These are phyloP conservation scores for Condylura cristata DNA, from an alignment of 2,113 vertebrate species.

Conservation along the genomic window DNA sequence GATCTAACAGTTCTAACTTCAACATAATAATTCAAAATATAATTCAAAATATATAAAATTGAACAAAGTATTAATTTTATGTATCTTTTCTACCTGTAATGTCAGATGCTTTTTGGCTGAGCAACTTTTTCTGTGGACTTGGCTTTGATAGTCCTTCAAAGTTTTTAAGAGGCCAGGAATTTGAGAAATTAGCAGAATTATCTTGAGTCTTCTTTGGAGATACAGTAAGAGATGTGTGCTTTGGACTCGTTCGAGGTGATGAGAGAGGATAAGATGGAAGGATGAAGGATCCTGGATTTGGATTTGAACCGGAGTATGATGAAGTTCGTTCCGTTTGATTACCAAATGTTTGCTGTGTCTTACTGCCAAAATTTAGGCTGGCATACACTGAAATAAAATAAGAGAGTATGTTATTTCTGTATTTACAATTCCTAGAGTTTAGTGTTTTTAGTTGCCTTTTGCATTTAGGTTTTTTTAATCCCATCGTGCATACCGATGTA, in stretches of 20 bases:
- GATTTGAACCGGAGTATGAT: conserved; percentile 74
- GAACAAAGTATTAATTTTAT: not conserved
- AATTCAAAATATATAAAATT: conserved; percentile 29
- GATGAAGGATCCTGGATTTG: conserved; percentile 85
- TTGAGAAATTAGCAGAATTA: conserved; percentile 87
- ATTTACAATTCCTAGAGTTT: not conserved
- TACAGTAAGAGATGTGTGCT: conserved; percentile 78
- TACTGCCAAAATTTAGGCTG: conserved; percentile 83
- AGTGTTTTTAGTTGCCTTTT: not conserved
- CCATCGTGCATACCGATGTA: not conserved
- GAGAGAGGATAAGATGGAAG: conserved; percentile 91
- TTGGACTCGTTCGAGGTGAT: conserved; percentile 86
- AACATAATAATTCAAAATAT: conserved; percentile 30
- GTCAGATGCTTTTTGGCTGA: conserved; percentile 76
- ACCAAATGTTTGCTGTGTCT: conserved; percentile 82
- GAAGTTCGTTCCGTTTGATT: conserved; percentile 85
- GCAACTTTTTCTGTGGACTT: conserved; percentile 82
- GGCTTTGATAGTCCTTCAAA: conserved; percentile 83
- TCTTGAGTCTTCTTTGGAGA: conserved; percentile 85
- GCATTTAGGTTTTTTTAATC: not conserved
- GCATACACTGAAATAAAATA: conserved; percentile 76
- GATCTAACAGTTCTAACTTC: not conserved
- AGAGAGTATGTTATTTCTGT: not conserved
- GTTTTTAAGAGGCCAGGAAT: conserved; percentile 93
- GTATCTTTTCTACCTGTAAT: conserved; percentile 70